These are phyloP conservation scores for Drosophila parvula DNA, from an alignment of 1,140 invertebrate species.

Conservation along the genomic window DNA sequence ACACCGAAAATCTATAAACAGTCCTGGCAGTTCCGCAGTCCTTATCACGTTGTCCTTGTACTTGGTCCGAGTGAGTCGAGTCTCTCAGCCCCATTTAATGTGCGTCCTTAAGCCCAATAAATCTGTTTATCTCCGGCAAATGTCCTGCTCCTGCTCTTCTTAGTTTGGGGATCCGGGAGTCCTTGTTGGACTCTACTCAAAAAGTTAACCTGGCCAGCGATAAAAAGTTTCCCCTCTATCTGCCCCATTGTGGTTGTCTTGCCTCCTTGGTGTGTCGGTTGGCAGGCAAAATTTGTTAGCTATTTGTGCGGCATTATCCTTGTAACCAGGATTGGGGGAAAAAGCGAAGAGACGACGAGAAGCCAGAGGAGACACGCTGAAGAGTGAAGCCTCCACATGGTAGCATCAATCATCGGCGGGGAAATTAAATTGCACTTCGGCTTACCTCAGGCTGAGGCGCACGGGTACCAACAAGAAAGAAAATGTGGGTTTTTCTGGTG, in stretches of 20 bases:
- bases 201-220: constrained; percentile 49
- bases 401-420: constrained; percentile 45
- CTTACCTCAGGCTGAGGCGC: constrained; percentile 33
- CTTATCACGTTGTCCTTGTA: constrained; percentile 34
- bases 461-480: constrained; percentile 5
- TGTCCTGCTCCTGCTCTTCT: constrained; percentile 43
- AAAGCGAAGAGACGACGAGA: neutral
- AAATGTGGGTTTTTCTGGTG: neutral
- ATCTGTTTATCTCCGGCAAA: constrained; percentile 77
- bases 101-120: constrained; percentile 69
- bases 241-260: constrained; percentile 14
- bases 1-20: constrained; percentile 72
- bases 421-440: constrained; percentile 50
- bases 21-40: constrained; percentile 30
- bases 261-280: constrained; percentile 32
- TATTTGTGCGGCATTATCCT: constrained; percentile 61
- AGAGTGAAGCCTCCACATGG: constrained; percentile 37
- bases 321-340: constrained; percentile 1
- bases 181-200: constrained; percentile 52
- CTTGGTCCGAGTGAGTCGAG: constrained; percentile 9
- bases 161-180: constrained; percentile 14
- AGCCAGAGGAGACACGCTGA: constrained; percentile 22
- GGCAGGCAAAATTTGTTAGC: constrained; percentile 62
- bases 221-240: constrained; percentile 40
- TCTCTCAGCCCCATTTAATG: constrained; percentile 47